Evolutionary conservation across 2,113 vertebrate genomes (phyloP), one percentile per base, ranked within the genome.

Genomic region (Lepisosteus osseus): DNA sequence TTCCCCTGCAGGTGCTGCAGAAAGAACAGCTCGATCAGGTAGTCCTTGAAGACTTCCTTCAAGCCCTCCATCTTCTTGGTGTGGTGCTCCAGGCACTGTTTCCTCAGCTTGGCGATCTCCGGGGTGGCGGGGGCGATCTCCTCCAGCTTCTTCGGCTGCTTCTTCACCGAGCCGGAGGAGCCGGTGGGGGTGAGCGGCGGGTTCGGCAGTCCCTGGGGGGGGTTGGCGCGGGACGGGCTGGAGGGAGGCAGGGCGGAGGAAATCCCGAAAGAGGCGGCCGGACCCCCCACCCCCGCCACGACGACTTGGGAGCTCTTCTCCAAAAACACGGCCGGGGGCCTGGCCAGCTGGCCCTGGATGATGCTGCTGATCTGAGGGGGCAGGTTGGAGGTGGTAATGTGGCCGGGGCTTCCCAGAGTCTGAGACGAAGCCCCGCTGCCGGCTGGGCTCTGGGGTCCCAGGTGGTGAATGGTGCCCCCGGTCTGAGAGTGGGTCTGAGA

Each of bases 1-100:
- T 99, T 99, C 29, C 97, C 97, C 81, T 99, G 96, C 41, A 96
- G 93, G 76, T 99, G 97, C 69, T 99, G 97, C 76, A 99, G 84
- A 83, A 99, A 99, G 86, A 99, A 99, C 29, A 99, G 87, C 79
- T 99, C 97, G 1, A 97, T 92, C 83, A 98, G 83, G 74, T 94
- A 95, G 70, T 99, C 97, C 84, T 93, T 96, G 83, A 95, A 99
- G 75, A 94, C 91, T 67, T 97, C 97, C 77, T 91, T 95, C 73
- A 99, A 80, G 3, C 79, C 77, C 66, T 97, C 95, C 94, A 96
- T 97, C 78, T 95, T 94, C 81, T 93, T 94, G 75, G 84, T 86
- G 78, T 98, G 95, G 77, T 97, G 91, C 73, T 99, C 97, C 87
- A 98, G 77, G 77, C 95, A 99, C 54, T 97, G 95, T 72, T 95